A percentile compares a stretch with the other conserved stretches of the same genome.
These are phyloP conservation scores for human DNA, from an alignment of 2,113 vertebrate species.

Conservation along the genomic window DNA sequence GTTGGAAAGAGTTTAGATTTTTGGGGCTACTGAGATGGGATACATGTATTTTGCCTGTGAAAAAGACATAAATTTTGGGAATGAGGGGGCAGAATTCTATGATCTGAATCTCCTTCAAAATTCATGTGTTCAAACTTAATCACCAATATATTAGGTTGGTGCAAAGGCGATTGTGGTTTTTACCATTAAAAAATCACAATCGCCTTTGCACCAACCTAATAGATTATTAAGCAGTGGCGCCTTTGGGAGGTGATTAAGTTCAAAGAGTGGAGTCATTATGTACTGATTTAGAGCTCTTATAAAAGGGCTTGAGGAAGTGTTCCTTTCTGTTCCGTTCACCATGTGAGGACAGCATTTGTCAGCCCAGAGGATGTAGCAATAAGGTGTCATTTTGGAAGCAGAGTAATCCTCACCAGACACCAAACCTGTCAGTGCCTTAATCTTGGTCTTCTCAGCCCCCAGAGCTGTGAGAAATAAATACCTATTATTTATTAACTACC, in stretches of 20 bases:
- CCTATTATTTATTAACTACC: neutral
- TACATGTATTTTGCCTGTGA: neutral
- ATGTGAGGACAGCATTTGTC: neutral
- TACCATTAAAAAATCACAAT: too few species aligned
- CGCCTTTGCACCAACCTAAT: too few species aligned
- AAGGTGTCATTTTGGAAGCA: neutral
- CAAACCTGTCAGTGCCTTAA: neutral
- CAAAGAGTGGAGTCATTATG: neutral
- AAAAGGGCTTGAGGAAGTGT: neutral
- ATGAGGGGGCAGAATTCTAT: too few species aligned
- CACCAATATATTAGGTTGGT: neutral
- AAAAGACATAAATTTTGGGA: neutral
- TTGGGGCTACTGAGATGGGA: neutral
- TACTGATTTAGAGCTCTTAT: neutral
- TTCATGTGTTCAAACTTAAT: neutral
- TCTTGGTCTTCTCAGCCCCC: neutral
- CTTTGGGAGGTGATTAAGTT: neutral
- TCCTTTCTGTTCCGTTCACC: neutral
- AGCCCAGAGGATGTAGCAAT: neutral
- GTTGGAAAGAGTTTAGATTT: neutral
- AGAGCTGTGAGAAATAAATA: neutral
- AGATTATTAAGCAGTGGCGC: neutral
- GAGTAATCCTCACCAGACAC: neutral
- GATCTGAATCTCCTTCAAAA: neutral
- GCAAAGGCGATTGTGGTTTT: too few species aligned